Base-by-base conservation (phyloP, 2,888 invertebrate genomes). In the Caenorhabditis sp. region DNA sequence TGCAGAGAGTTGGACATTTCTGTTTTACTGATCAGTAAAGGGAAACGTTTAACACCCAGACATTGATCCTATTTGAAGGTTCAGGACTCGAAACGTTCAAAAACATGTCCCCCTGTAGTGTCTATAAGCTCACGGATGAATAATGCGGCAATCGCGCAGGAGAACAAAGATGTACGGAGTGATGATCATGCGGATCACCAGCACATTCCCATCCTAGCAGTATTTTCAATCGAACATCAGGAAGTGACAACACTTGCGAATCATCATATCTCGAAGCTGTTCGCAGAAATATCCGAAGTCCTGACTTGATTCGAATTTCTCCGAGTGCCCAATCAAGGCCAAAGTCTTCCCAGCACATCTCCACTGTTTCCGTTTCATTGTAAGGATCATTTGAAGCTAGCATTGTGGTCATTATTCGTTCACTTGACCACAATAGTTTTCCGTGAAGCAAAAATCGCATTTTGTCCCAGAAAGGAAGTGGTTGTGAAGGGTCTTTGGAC, bases 251-350 rank as follows among this genome's bases (percentile, higher is more conserved):
- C 11, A 81, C 68, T 32, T 68, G 75, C 9, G 96, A 96, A 90
- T 99, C 99, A 90, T 99, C 98, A 91, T 99, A 99, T 90, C 99
- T 97, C 75, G 97, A 97, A 0, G 98, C 98, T 0, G 98, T 99
- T 70, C 96, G 92, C 1, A 96, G 95, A 88, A 94, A 95, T 85
- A 98, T 94, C 90, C 96, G 95, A 73, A 99, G 91, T 89, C 96
- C 95, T 2, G 97, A 96, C 87, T 95, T 94, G 87, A 95, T 88
- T 20, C 89, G 87, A 65, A 85, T 83, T 77, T 86, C 83, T 30
- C 81, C 95, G 89, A 95, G 95, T 0, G 95, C 95, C 97, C 98
- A 98, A 87, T 98, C 96, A 89, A 99, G 93, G 32, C 94, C 93
- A 3, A 96, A 93, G 85, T 95, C 93, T 39, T 93, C 93, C 97